Evolutionary conservation across 2,113 vertebrate genomes (phyloP), one percentile per base, ranked within the genome.

Genomic region (Heterotis niloticus): DNA sequence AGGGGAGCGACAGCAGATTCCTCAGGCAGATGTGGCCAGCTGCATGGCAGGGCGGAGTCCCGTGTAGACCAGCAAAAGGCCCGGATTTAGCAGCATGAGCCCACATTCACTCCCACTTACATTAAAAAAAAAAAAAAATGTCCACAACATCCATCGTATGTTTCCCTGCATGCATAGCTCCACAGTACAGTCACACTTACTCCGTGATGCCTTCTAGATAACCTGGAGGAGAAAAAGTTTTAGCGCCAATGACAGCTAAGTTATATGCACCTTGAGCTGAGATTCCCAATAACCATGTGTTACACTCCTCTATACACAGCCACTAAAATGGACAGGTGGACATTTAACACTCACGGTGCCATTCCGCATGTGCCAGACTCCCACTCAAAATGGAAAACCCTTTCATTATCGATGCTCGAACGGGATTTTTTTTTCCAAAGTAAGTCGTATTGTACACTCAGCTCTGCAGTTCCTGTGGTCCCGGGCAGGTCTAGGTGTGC

Each of bases 11-110:
- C 51, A 26, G 62, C 51, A 52, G 70, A 66, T 69, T 80, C 73
- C 74, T 76, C 20, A n/a, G 51, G 79, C 72, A 67, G 56, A 69
- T 69, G 64, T 34, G 44, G 54, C 64, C 79, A 60, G 73, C 56
- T 68, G 72, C 51, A 20, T 10, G 52, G 16, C 28, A 44, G 52
- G 64, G 73, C 59, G 79, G 74, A 44, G 54, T n/a, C 65, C 5
- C 17, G 51, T 34, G 20, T 13, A 68, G 54, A 24, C 54, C 73
- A 44, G 75, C 23, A 9, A 59, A 23, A 17, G 57, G 72, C 26
- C 1, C 2, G 5, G 17, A 68, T 59, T 69, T 29, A 76, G 52
- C 54, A 13, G 51, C 54, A 1, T 51, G 29, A 14, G 1, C 13
- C 78, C 70, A 62, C 70, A 66, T 73, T 57, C 44, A 18, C 64